These are phyloP conservation scores for Drosophila greeni DNA, from an alignment of 2,888 invertebrate genomes.

Conservation along the genomic window DNA sequence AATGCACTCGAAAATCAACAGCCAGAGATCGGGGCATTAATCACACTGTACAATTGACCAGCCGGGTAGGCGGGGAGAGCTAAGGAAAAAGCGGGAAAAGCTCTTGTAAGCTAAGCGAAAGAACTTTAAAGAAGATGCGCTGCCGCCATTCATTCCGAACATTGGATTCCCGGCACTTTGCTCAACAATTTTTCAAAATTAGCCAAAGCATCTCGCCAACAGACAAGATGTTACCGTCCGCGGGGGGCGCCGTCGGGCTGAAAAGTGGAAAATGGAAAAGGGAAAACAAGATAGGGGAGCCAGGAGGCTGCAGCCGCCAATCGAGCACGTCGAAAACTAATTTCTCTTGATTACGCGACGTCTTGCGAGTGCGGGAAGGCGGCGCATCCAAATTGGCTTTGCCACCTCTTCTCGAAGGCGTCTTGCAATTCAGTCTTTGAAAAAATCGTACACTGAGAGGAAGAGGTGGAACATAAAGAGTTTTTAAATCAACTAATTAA, in stretches of 20 bases:
- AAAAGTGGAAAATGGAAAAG: slow-evolving; percentile 10
- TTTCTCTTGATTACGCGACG: slow-evolving; percentile 71
- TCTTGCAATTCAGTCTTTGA: slow-evolving; percentile 48
- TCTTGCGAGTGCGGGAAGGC: slow-evolving; percentile 2
- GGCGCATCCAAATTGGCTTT: slow-evolving; percentile 62
- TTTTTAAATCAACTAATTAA: too few species aligned
- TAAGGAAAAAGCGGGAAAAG: slow-evolving; percentile 25
- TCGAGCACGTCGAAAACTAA: slow-evolving; percentile 75
- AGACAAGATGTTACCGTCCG: slow-evolving; percentile 34
- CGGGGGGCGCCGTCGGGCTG: background rate
- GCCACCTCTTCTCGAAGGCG: slow-evolving; percentile 19
- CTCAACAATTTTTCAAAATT: slow-evolving; percentile 68
- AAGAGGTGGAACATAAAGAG: background rate
- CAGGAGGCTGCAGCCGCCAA: slow-evolving; percentile 43
- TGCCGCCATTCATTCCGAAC: slow-evolving; percentile 24
- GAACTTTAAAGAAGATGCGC: slow-evolving; percentile 51
- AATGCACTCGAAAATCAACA: slow-evolving; percentile 71
- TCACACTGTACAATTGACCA: slow-evolving; percentile 57
- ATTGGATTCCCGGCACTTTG: slow-evolving; percentile 42
- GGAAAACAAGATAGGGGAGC: background rate
- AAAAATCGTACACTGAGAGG: background rate
- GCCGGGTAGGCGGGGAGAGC: background rate
- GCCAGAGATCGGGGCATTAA: slow-evolving; percentile 64
- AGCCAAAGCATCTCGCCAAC: slow-evolving; percentile 55
- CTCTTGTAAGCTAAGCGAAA: slow-evolving; percentile 35